Base-by-base conservation (phyloP, 1,140 invertebrate genomes). In the Rhysida immarginata region DNA sequence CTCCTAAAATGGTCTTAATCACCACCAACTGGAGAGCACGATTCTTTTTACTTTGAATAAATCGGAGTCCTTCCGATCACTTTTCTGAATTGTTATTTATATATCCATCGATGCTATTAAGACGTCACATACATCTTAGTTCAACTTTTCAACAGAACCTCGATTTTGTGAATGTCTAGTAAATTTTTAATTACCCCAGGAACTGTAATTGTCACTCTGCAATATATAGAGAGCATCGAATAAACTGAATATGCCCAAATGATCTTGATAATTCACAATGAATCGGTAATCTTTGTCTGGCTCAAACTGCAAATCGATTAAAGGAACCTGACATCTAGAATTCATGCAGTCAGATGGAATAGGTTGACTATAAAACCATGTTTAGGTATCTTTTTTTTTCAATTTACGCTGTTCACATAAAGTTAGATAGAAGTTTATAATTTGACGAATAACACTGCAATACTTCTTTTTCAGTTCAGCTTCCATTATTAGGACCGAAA, bases 351-450 rank as follows among this genome's bases (percentile, higher is more conserved):
- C 23, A 26, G 5, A 52, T 25, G 5, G 26, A 52, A 26, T 2
- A 26, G 23, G 2, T 26, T 1, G 14, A 52, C 23, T 2, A 27
- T 26, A 5, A 27, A 52, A 2, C 50, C 50, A 13, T n/a, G 25
- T 26, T 52, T 27, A n/a, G n/a, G n/a, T n/a, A n/a, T n/a, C n/a
- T n/a, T n/a, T n/a, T 25, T 27, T 52, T 2, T 52, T 25, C 26
- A 52, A 26, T 52, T 27, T 23, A 52, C 50, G 27, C 25, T 52
- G 3, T 21, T 52, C 50, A 52, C 50, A 52, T 2, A 52, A n/a
- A 16, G 29, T 35, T 16, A 35, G 16, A 35, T 8, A 35, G 5
- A 35, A 16, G 29, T 16, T 16, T 5, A 35, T 16, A 5, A 35
- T 16, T 35, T 35, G 29, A 8, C 29, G 29, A 35, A 16, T 35